Conservation (phyloP, 2,888 invertebrate genomes). For the Sclerodermus sp. region DNA sequence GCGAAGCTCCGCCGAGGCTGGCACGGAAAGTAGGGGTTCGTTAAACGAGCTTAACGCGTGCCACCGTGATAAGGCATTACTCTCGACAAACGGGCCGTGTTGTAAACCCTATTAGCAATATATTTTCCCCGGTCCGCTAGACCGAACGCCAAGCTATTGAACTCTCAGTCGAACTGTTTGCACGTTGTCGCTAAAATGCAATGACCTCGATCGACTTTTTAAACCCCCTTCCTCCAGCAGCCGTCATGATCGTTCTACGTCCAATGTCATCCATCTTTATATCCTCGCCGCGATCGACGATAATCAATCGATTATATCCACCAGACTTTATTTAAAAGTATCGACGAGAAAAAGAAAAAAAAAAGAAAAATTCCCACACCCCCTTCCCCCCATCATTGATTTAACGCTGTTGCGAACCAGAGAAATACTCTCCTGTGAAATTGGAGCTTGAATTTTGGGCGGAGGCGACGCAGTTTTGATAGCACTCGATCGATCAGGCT, state of each 20-base stretch:
- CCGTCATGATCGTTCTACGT: background rate
- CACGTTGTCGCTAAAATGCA: conserved; percentile 36
- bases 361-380: too few relatives aligned
- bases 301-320: too few relatives aligned
- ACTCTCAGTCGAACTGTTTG: conserved; percentile 34
- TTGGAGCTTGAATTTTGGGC: too few relatives aligned
- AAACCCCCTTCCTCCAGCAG: conserved; percentile 13
- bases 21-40: conserved; percentile 30
- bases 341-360: too few relatives aligned
- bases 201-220: conserved; percentile 10
- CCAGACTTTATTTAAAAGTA: too few relatives aligned
- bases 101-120: conserved; percentile 53
- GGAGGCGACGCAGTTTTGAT: too few relatives aligned
- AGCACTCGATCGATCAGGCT: too few relatives aligned
- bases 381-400: too few relatives aligned
- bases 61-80: conserved; percentile 47
- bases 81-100: conserved; percentile 49
- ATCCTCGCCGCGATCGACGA: too few relatives aligned
- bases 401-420: too few relatives aligned
- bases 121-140: conserved; percentile 43
- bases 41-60: conserved; percentile 49
- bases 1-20: conserved; percentile 1
- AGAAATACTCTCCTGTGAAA: too few relatives aligned
- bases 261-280: background rate
- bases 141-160: conserved; percentile 29